Conservation (phyloP, 2,113 vertebrate genomes). For the Pteronura brasiliensis region DNA sequence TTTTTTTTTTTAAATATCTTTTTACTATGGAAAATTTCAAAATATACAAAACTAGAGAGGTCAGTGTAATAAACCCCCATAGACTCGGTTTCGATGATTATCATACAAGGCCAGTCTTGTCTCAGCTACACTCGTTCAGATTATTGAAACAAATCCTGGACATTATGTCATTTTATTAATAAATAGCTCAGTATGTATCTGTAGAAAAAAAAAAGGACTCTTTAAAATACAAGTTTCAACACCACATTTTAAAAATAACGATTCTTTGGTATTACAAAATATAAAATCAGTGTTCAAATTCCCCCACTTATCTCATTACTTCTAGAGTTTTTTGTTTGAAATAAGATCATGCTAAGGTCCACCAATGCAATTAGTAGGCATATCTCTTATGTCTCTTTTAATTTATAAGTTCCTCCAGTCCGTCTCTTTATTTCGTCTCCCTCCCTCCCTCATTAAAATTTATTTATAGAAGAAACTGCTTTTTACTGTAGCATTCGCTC, state of each 20-base stretch:
- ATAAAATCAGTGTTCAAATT: not conserved
- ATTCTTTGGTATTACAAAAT: not conserved
- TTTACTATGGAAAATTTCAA: slow-evolving; percentile 18
- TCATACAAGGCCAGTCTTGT: not conserved
- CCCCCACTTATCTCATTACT: not conserved
- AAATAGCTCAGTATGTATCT: not conserved
- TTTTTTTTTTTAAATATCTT: not conserved
- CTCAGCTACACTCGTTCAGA: not conserved
- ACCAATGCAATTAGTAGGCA: not conserved
- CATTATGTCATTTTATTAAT: not conserved
- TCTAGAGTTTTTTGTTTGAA: not conserved
- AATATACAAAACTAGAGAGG: not conserved
- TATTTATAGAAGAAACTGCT: not conserved
- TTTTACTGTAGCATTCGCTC: not conserved
- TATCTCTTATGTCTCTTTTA: not conserved
- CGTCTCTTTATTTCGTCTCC: not conserved
- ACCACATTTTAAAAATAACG: not conserved
- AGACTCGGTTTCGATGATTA: not conserved
- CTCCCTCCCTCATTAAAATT: not conserved
- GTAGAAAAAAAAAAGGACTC: not conserved
- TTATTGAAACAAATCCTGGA: slow-evolving; percentile 40
- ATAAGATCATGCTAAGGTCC: not conserved
- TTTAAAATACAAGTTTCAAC: not conserved
- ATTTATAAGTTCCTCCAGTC: not conserved
- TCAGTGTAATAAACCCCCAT: not conserved